Percentiles rank a stretch among this genome's conserved stretches.
phyloP scores from a whole-genome alignment of 2,888 invertebrate species.

The Imbricaverruca yamaguchii region DNA sequence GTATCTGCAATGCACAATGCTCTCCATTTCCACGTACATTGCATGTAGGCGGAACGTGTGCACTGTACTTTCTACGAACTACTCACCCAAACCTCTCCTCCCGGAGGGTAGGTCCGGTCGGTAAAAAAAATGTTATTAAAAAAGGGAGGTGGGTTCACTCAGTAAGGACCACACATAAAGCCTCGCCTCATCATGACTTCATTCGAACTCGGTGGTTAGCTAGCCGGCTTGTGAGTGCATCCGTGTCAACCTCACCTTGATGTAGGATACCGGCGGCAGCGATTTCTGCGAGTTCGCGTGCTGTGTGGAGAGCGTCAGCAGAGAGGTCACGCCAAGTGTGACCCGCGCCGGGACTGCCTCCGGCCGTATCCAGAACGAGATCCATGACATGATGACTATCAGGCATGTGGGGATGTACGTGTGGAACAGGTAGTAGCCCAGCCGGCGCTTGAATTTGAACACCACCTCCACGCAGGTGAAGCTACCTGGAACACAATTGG shows the following conservation, averaged over 20 bases:
- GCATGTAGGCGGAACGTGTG: too few species aligned
- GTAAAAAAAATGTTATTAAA: too few species aligned
- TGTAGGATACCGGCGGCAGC: conserved; percentile 45
- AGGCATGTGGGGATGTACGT: conserved; percentile 92
- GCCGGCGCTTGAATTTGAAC: conserved; percentile 75
- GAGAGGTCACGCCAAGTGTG: conserved; percentile 44
- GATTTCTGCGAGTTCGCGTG: conserved; percentile 42
- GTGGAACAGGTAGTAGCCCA: conserved; percentile 88
- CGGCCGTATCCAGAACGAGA: conserved; percentile 41
- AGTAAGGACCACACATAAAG: too few species aligned
- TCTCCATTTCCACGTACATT: too few species aligned
- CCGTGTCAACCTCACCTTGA: conserved; percentile 36
- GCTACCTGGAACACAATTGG: conserved; percentile 55
- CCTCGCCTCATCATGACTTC: too few species aligned
- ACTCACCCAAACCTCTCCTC: too few species aligned
- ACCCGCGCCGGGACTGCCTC: conserved; percentile 44
- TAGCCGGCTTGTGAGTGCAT: too few species aligned
- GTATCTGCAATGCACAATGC: too few species aligned
- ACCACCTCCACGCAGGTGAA: conserved; percentile 87
- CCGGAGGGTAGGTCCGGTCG: too few species aligned
- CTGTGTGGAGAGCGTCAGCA: conserved; percentile 40
- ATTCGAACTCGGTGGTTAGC: too few species aligned
- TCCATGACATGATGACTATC: conserved; percentile 82
- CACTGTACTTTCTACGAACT: too few species aligned
- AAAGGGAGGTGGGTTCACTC: too few species aligned